Base-by-base conservation (phyloP, 2,113 vertebrate species). In the Bubo bubo region DNA sequence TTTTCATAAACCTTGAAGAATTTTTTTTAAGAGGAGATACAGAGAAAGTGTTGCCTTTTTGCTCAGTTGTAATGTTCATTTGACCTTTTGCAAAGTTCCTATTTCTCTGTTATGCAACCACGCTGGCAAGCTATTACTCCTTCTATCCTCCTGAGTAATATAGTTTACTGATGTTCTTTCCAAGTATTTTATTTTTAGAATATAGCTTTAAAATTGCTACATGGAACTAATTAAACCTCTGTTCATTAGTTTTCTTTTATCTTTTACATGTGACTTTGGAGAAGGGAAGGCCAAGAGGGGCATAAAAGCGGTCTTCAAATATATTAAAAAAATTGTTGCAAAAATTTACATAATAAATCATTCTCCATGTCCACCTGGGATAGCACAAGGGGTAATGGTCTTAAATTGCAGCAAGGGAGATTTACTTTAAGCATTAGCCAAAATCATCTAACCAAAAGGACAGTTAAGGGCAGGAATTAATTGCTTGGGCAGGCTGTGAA, bases 121-220 rank as follows among this genome's bases (percentile, higher is more conserved):
- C 1, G 10, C 71, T 93, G 80, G 58, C 79, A 91, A 71, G 74
- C 56, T 64, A 27, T 92, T 91, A 81, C 80, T 93, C 43, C 84
- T 87, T 60, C 86, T 95, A 58, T 94, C 70, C 96, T 95, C 94
- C 89, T 72, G 88, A 95, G 88, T 96, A 95, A 93, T 81, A 83
- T 37, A 41, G 87, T 82, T 95, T 82, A 95, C 81, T 83, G 82
- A 96, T 92, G 89, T 94, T 88, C 71, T 96, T 94, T 97, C 91
- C 93, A 93, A 92, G 56, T 64, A 4, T 53, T 96, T 95, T 97
- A 95, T 97, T 98, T 97, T 97, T 94, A 89, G 90, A 85, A 72
- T 88, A 70, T 89, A 89, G 52, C 80, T 95, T 88, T 50, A 83
- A 79, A 93, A 93, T 93, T 87, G 59, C 70, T 91, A 68, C 56